phyloP scores from a whole-genome alignment of 2,888 invertebrate species.

The Galeopsomyia nigrocyanea region DNA sequence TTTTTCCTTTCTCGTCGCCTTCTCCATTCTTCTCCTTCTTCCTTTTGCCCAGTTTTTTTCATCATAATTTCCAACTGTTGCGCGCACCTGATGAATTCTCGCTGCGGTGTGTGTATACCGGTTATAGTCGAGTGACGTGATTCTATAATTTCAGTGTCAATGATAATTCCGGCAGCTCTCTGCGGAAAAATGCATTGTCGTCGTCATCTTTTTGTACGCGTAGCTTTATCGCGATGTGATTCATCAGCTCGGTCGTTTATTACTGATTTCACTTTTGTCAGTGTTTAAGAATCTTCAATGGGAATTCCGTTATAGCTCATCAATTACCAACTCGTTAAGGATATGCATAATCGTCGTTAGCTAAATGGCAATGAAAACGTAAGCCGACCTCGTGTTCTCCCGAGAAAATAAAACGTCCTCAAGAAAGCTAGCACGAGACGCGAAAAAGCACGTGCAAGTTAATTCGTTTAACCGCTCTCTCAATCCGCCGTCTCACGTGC shows the following conservation, averaged over 20 bases:
- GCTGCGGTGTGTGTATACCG: neutral
- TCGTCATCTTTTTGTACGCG: neutral
- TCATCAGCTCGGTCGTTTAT: conserved; percentile 1
- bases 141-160: too few species aligned
- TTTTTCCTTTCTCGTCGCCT: conserved; percentile 1
- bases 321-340: too few species aligned
- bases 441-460: too few species aligned
- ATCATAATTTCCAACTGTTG: too few species aligned
- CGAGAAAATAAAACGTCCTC: conserved; percentile 1
- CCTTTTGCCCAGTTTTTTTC: neutral
- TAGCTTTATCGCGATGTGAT: neutral
- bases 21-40: neutral
- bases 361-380: too few species aligned
- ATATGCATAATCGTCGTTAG: too few species aligned
- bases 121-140: conserved; percentile 2
- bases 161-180: neutral
- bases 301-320: too few species aligned
- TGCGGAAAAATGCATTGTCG: conserved; percentile 4
- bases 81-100: too few species aligned
- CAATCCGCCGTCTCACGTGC: too few species aligned
- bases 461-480: too few species aligned
- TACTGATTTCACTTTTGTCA: neutral
- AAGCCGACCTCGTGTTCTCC: too few species aligned
- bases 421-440: too few species aligned
- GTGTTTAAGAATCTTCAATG: neutral